Percentiles rank a stretch among this genome's conserved stretches.
Conservation (phyloP, 2,113 vertebrate genomes). For the Callaeas wilsoni region DNA sequence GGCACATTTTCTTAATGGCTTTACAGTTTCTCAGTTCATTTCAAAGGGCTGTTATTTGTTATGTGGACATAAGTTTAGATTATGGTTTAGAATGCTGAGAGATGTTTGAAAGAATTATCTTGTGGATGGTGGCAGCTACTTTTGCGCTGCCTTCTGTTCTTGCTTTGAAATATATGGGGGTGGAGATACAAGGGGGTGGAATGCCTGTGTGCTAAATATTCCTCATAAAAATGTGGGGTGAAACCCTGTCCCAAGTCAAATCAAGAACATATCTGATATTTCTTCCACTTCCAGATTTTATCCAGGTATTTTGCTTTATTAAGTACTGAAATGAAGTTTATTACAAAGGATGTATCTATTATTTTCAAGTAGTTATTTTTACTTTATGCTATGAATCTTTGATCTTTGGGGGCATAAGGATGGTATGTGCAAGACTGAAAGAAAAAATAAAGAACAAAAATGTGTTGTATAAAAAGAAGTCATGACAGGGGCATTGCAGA, state of each 20-base stretch:
- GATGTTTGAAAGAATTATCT: conserved; percentile 65
- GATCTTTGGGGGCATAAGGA: neutral
- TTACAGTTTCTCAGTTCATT: conserved; percentile 64
- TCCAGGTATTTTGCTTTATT: conserved; percentile 29
- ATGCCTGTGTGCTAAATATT: neutral
- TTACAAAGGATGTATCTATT: neutral
- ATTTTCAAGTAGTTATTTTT: conserved; percentile 11
- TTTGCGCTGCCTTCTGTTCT: conserved; percentile 54
- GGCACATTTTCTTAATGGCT: conserved; percentile 70
- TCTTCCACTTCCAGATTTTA: neutral
- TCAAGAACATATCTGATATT: neutral
- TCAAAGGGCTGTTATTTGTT: conserved; percentile 60
- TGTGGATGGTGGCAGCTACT: conserved; percentile 41
- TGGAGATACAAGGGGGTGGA: neutral
- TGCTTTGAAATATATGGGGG: neutral
- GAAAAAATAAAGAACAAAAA: neutral
- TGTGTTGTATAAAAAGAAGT: conserved; percentile 15
- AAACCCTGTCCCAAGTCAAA: neutral
- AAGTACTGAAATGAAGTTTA: neutral
- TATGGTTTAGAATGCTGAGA: conserved; percentile 52
- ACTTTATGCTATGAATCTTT: neutral
- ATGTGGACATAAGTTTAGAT: conserved; percentile 67
- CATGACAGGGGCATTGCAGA: neutral
- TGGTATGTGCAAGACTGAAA: neutral
- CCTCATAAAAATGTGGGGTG: neutral